A percentile compares a stretch with the other conserved stretches of the same genome.
phyloP scores from a whole-genome alignment of 2,797 vertebrate genomes.

The Micrastur ruficollis region DNA sequence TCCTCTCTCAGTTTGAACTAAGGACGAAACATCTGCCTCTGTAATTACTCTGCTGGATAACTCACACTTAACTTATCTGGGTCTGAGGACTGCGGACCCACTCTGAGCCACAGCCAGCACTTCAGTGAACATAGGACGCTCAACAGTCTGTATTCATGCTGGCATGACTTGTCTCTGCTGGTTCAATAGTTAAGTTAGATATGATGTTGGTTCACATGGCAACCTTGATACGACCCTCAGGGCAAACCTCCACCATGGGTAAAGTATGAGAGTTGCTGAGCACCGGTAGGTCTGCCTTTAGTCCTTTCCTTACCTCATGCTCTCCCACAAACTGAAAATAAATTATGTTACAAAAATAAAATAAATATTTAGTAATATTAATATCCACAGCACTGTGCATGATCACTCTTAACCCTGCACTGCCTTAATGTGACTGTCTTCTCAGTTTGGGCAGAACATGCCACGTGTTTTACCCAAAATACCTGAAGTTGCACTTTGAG shows the following conservation, averaged over 20 bases:
- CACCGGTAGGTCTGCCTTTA: neutral
- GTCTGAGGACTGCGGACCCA: accelerated
- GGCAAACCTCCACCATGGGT: accelerated
- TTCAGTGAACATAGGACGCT: accelerated
- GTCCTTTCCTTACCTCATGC: neutral
- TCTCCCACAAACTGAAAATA: neutral
- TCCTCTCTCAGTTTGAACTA: neutral
- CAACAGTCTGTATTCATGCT: neutral
- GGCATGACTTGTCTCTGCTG: neutral
- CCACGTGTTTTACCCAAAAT: neutral
- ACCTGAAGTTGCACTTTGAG: neutral
- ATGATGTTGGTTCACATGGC: neutral
- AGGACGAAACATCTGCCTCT: neutral
- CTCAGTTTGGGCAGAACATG: neutral
- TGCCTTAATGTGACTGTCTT: neutral
- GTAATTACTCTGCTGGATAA: neutral
- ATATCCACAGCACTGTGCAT: neutral
- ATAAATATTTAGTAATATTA: neutral
- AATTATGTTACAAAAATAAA: neutral
- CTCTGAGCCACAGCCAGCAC: neutral
- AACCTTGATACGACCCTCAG: neutral
- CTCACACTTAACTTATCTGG: neutral
- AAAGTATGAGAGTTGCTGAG: neutral
- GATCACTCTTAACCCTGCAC: neutral
- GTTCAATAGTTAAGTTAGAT: neutral